A percentile compares a stretch with the other conserved stretches of the same genome.
phyloP scores from a whole-genome alignment of 1,140 invertebrate species.

The Pseudomyrmex cubaensis region DNA sequence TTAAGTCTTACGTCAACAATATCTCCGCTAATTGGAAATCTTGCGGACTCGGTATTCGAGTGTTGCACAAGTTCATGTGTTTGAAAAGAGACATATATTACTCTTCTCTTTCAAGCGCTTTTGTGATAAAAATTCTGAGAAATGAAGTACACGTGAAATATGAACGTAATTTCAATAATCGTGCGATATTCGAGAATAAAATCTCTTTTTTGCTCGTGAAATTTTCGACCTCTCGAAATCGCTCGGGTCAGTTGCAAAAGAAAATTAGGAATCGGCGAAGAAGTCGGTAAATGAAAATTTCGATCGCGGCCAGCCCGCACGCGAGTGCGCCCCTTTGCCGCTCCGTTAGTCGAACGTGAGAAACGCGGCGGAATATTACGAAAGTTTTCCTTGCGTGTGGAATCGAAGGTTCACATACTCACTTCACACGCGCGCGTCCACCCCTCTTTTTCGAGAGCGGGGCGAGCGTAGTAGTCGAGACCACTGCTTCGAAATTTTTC shows the following conservation, averaged over 20 bases:
- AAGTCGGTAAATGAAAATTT: slow-evolving; percentile 64
- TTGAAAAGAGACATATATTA: not conserved
- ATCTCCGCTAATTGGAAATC: too few relatives aligned
- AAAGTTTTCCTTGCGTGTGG: slow-evolving; percentile 63
- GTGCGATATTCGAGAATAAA: not conserved
- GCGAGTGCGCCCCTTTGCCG: not conserved
- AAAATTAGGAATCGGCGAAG: slow-evolving; percentile 33
- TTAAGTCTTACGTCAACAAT: slow-evolving; percentile 4
- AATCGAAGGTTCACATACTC: slow-evolving; percentile 17
- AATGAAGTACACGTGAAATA: not conserved
- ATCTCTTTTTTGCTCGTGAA: not conserved
- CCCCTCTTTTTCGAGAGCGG: slow-evolving; percentile 21
- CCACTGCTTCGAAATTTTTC: slow-evolving; percentile 62
- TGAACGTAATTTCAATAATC: not conserved
- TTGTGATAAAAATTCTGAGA: not conserved
- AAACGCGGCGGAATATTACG: slow-evolving; percentile 61
- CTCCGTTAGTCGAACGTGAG: slow-evolving; percentile 23
- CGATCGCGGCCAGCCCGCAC: slow-evolving; percentile 21
- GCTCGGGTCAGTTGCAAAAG: slow-evolving; percentile 23
- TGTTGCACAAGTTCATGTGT: not conserved
- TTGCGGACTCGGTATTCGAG: too few relatives aligned
- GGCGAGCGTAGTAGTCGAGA: slow-evolving; percentile 7
- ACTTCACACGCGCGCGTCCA: not conserved
- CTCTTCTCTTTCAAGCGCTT: not conserved
- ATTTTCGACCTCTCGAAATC: slow-evolving; percentile 6